Base-by-base conservation (phyloP, 2,113 vertebrate species). In the Collichthys lucidus region DNA sequence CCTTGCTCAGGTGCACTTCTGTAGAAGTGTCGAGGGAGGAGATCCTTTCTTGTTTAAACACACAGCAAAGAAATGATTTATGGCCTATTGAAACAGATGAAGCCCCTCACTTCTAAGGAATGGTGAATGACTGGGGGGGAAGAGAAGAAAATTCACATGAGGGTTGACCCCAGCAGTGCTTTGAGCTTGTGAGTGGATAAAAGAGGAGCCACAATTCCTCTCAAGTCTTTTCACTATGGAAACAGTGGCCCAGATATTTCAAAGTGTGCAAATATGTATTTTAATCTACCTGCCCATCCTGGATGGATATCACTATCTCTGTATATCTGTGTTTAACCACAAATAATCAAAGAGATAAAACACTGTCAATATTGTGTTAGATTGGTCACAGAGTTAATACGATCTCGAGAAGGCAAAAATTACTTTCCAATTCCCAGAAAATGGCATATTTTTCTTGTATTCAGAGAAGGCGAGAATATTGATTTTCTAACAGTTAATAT, bases 191-290 rank as follows among this genome's bases (percentile, higher is more conserved):
- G 31, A 81, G 77, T 61, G 49, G 61, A 74, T 85, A 53, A 81
- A 85, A 35, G 26, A 83, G 24, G 64, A 80, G 63, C 70, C 31
- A 65, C 19, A 42, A 49, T 57, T 73, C 14, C 56, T 79, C 52
- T 63, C 26, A 71, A 82, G 74, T 74, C 16, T 35, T 77, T 86
- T 85, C 42, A 56, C 55, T 16, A 71, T 80, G 78, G 68, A 77
- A 77, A 84, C 55, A 16, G 19, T 79, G 64, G 56, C 63, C 78
- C 78, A 84, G 70, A 87, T 89, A 85, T 79, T 77, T 90, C 49
- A 78, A n/a, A 22, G 50, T 50, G 11, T 26, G 14, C 15, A 17
- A 24, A 42, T 47, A 11, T 26, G 2, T 3, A 2, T 52, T 62
- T 22, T 40, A 14, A 24, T 42, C 15, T 24, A 4, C 15, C 14